These are phyloP conservation scores for Motacilla alba DNA, from an alignment of 2,113 vertebrate species.

Conservation along the genomic window DNA sequence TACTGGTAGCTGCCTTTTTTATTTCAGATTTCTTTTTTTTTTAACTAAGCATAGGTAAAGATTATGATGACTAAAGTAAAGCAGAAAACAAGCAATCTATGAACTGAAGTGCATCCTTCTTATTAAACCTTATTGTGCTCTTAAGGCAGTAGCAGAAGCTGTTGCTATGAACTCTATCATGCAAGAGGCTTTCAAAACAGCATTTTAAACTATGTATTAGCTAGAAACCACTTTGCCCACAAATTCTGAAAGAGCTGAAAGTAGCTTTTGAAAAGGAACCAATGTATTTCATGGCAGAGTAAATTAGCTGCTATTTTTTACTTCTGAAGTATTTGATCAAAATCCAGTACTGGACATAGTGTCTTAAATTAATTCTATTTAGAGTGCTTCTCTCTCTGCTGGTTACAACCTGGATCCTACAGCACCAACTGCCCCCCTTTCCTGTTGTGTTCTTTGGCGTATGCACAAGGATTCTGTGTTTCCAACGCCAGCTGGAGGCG, in stretches of 20 bases:
- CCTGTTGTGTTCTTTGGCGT: background rate
- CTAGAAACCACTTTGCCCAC: conserved; percentile 36
- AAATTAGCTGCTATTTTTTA: conserved; percentile 26
- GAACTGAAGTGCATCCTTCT: conserved; percentile 15
- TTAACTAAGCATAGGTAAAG: background rate
- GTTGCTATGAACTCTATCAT: conserved; percentile 29
- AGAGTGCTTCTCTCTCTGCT: background rate
- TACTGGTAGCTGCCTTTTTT: background rate
- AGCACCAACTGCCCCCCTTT: background rate
- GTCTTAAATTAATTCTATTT: background rate
- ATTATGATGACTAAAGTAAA: conserved; percentile 44
- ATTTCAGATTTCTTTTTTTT: background rate
- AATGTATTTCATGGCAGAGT: background rate
- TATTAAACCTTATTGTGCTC: conserved; percentile 28
- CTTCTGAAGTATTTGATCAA: conserved; percentile 34
- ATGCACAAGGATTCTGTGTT: rapidly evolving
- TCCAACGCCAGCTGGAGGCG: background rate
- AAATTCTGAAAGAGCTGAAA: conserved; percentile 44
- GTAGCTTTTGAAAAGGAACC: conserved; percentile 53
- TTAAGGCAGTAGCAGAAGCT: conserved; percentile 19
- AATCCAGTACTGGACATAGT: background rate
- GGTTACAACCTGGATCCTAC: background rate
- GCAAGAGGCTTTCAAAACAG: conserved; percentile 59
- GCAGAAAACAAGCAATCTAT: conserved; percentile 42
- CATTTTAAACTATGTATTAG: conserved; percentile 48